phyloP scores from a whole-genome alignment of 1,140 invertebrate genomes.

The Zaprionus nigranus region DNA sequence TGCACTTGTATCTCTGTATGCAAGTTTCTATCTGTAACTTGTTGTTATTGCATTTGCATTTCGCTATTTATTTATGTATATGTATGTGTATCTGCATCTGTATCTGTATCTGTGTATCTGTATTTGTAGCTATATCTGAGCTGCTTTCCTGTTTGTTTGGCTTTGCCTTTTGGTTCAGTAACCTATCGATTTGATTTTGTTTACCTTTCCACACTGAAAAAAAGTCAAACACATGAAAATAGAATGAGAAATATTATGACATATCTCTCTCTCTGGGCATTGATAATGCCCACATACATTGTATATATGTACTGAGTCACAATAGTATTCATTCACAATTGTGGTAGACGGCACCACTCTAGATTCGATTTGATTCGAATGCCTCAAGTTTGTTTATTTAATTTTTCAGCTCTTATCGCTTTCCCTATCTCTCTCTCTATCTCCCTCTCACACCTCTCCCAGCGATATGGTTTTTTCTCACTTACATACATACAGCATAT shows the following conservation, averaged over 20 bases:
- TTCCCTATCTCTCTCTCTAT: not conserved
- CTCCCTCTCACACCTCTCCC: not conserved
- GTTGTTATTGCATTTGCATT: slow-evolving; percentile 43
- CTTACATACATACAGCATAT: not conserved
- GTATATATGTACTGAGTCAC: slow-evolving; percentile 4
- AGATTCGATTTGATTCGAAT: slow-evolving; percentile 7
- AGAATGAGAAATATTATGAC: slow-evolving; percentile 31
- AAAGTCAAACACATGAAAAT: slow-evolving; percentile 21
- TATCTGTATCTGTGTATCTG: slow-evolving; percentile 1
- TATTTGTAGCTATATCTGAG: slow-evolving; percentile 17
- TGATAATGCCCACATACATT: slow-evolving; percentile 6
- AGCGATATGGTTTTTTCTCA: not conserved
- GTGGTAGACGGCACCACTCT: not conserved
- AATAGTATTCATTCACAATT: slow-evolving; percentile 15
- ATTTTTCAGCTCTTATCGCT: slow-evolving; percentile 10
- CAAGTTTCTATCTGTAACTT: slow-evolving; percentile 14
- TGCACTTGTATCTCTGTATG: slow-evolving; percentile 7
- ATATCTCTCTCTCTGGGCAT: slow-evolving; percentile 4
- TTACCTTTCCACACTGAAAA: slow-evolving; percentile 31
- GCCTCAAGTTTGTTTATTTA: not conserved
- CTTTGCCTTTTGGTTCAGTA: slow-evolving; percentile 64
- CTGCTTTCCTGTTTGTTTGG: slow-evolving; percentile 38
- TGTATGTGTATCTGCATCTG: not conserved
- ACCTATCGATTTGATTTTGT: slow-evolving; percentile 69
- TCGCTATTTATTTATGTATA: slow-evolving; percentile 1